Base-by-base conservation (phyloP, 2,797 vertebrate genomes). In the Argentina silus region DNA sequence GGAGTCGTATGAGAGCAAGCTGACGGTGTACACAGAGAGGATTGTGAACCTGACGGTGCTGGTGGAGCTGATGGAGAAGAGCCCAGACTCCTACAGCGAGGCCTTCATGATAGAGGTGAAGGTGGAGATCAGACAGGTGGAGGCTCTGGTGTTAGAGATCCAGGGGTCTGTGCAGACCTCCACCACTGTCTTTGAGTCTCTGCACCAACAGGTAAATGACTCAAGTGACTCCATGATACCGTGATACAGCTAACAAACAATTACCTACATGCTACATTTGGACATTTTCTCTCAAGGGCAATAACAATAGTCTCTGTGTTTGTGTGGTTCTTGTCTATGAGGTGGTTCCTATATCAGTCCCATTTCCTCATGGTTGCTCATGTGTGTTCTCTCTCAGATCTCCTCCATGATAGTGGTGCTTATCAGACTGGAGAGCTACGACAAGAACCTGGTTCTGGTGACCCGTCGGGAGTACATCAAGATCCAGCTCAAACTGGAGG, bases 61-160 rank as follows among this genome's bases (percentile, higher is more conserved):
- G 74, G 76, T 95, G 60, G 85, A 91, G 69, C 43, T 81, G 50
- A 92, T 95, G 91, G 94, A 95, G 81, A 15, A 23, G 0, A 74
- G 75, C 3, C 68, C 78, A 0, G 7, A 92, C 74, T 88, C 91
- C 73, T 95, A 92, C 70, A 92, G 85, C 0, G 85, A 93, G 47
- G 73, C 95, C 75, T 91, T 95, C 77, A 94, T 95, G 53, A 75
- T 93, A 75, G 72, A 95, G 19, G 86, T 95, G 77, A 94, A 90
- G 83, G 44, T 93, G 66, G 93, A 95, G 90, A 93, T 95, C 76
- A 84, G 0, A 17, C 91, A 95, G 76, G 90, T 95, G 76, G 83
- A 94, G 48, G 92, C 21, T 48, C 83, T 95, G 78, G 81, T 95
- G 82, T 75, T 80, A 73, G 78, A 87, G 79, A 85, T 95, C 85